Base-by-base conservation (phyloP, 2,797 vertebrate species). In the Acipenser oxyrinchus region DNA sequence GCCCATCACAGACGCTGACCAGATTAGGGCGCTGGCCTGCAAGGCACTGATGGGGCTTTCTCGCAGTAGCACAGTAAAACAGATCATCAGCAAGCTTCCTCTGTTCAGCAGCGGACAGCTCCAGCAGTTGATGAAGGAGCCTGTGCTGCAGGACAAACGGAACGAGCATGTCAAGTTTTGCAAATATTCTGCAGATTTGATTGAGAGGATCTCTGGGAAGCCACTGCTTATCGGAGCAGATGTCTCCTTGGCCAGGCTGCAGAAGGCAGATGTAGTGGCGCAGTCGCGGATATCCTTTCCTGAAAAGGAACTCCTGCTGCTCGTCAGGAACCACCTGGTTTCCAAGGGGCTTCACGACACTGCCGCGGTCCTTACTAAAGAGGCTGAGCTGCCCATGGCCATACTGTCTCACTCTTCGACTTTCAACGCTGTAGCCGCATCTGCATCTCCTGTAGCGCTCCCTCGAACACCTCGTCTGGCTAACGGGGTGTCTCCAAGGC, bases 71-170 rank as follows among this genome's bases (percentile, higher is more conserved):
- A 90, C 95, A 0, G 97, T 99, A 15, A 82, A 94, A 67, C 97
- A 99, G 86, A 99, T 99, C 74, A 99, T 99, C 83, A 93, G 96
- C 88, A 99, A 99, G 80, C 88, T 99, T 60, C 96, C 96, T 2
- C 85, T 99, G 71, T 99, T 99, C 82, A 96, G 95, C 86, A 98
- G 95, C 64, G 94, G 97, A 55, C 96, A 99, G 81, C 98, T 99
- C 80, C 97, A 99, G 83, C 96, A 98, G 83, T 86, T 99, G 72
- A 99, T 99, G 96, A 97, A 98, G 74, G 97, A 99, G 80, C 96
- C 97, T 0, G 92, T 99, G 71, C 92, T 99, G 12, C 97, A 99
- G 87, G 97, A 99, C 88, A 99, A 99, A 79, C 95, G 97, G 74
- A 97, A 93, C 0, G 95, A 99, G 75, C 97, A 99, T 0, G 95